Conservation (phyloP, 2,888 invertebrate genomes). For the Oithona nana region DNA sequence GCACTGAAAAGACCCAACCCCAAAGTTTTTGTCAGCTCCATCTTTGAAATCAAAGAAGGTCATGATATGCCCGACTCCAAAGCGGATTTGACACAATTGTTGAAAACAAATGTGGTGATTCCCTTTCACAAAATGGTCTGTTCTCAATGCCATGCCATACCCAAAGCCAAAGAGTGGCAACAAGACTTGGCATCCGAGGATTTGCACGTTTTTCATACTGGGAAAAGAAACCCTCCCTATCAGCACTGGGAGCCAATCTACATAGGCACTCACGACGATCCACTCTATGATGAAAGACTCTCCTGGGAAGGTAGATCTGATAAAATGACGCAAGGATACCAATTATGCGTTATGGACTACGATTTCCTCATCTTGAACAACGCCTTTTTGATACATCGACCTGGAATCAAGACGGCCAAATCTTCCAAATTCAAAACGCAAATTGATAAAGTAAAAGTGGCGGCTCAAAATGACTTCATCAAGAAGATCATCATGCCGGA, state of each 20-base stretch:
- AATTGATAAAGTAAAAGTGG: background rate
- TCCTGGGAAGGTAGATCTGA: constrained; percentile 89
- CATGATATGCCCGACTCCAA: constrained; percentile 35
- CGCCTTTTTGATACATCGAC: constrained; percentile 78
- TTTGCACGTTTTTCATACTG: constrained; percentile 63
- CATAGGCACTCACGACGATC: constrained; percentile 55
- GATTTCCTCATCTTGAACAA: constrained; percentile 82
- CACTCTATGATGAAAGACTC: constrained; percentile 60
- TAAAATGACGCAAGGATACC: constrained; percentile 90
- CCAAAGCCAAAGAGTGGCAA: constrained; percentile 17
- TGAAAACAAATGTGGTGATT: constrained; percentile 56
- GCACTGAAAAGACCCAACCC: constrained; percentile 28
- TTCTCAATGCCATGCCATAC: constrained; percentile 53
- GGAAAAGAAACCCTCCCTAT: constrained; percentile 58
- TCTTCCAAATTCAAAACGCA: background rate
- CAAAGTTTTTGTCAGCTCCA: constrained; percentile 66
- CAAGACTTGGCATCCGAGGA: background rate
- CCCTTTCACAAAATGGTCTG: constrained; percentile 81
- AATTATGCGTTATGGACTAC: constrained; percentile 71
- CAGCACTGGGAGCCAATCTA: constrained; percentile 85
- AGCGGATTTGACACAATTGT: constrained; percentile 44
- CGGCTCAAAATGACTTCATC: background rate
- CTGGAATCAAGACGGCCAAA: constrained; percentile 49
- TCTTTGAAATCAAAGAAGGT: constrained; percentile 51
- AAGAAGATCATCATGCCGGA: background rate